Evolutionary conservation across 1,140 invertebrate species (phyloP), one percentile per base, ranked within the genome.

Genomic region (Bombus haemorrhoidalis): DNA sequence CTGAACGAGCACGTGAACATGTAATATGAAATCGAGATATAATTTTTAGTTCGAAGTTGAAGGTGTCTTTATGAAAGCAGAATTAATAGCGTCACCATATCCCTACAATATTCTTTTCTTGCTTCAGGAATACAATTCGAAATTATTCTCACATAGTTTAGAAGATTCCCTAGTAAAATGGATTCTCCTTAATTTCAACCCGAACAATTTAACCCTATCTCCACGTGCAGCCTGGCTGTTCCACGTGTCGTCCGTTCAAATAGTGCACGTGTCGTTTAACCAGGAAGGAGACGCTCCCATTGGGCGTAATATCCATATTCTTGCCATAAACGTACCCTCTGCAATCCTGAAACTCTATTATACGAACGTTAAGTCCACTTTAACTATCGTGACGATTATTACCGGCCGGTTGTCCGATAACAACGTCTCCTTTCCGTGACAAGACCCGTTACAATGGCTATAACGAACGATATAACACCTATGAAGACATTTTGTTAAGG

Each of bases 331-430:
- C 68, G 82, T 62, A 9, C 22, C 39, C 1, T 37, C 39, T 37
- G 34, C 39, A 22, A 76, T 84, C 82, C 68, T 32, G 53, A 72
- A 62, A 43, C 83, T 77, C 81, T 43, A 84, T 84, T 79, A 72
- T 64, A 39, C 39, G 39, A 22, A 71, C 53, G 53, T 79, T 79
- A 84, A 84, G 53, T 72, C 76, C 66, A 32, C 57, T 79, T 79
- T 79, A 79, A 84, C 83, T 62, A 47, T 84, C 66, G n/a, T 13
- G n/a, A 79, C 53, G 68, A 84, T 84, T 84, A 84, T 62, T 84
- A 47, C 66, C 68, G 34, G 53, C 22, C 62, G 62, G 37, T 15
- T 69, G 34, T 71, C 76, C 76, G 83, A 79, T 84, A 84, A 79
- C 83, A 84, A 41, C 32, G 68, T 37, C 37, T 53, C 73, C 18